phyloP scores from a whole-genome alignment of 2,797 vertebrate species.

The Hoplostethus mediterraneus region DNA sequence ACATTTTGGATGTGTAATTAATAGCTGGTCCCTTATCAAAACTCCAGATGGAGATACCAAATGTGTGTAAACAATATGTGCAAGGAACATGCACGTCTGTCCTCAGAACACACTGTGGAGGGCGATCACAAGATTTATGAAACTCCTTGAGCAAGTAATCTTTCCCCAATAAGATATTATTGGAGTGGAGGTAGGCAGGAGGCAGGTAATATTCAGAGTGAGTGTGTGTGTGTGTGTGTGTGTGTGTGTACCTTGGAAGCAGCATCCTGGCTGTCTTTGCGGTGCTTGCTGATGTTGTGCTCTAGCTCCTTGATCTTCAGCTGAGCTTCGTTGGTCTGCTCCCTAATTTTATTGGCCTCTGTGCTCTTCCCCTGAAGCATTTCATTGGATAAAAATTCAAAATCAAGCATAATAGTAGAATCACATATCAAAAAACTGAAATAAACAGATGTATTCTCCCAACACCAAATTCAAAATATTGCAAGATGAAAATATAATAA shows the following conservation, averaged over 20 bases:
- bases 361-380: constrained; percentile 79
- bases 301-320: constrained; percentile 93
- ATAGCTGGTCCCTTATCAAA: too few species aligned
- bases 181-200: too few species aligned
- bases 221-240: neutral
- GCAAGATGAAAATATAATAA: neutral
- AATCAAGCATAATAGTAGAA: neutral
- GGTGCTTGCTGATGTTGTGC: constrained; percentile 90
- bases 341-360: constrained; percentile 84
- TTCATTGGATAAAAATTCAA: constrained; percentile 1
- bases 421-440: neutral
- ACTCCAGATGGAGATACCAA: neutral
- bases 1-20: too few species aligned
- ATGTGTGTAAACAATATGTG: too few species aligned
- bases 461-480: too few species aligned
- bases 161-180: neutral
- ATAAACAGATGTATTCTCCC: neutral
- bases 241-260: constrained; percentile 73
- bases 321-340: constrained; percentile 90
- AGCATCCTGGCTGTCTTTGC: constrained; percentile 89
- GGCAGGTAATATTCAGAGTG: neutral
- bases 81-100: too few species aligned
- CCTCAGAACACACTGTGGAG: too few species aligned
- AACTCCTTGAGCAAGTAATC: neutral
- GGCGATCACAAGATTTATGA: neutral